A percentile compares a stretch with the other conserved stretches of the same genome.
Conservation (phyloP, 2,888 invertebrate species). For the Troides oblongomaculatus region DNA sequence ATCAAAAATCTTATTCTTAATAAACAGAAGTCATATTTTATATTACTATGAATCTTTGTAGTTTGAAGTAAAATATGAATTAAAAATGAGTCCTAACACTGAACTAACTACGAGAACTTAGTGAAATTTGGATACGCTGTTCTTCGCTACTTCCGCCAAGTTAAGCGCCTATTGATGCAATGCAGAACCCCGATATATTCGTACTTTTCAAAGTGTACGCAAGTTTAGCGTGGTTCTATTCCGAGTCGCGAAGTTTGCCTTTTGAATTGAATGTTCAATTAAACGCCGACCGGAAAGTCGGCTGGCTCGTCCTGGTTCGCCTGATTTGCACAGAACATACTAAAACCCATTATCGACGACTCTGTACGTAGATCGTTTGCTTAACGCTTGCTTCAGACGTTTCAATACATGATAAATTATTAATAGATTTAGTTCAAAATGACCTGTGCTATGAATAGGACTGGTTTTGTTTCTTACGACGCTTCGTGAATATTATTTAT, state of each 20-base stretch:
- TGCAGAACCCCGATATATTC: conserved; percentile 21
- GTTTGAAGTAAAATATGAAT: too few relatives aligned
- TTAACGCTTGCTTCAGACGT: background rate
- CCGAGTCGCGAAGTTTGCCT: conserved; percentile 44
- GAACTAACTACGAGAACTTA: background rate
- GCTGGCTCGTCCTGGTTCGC: conserved; percentile 28
- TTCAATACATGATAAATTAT: background rate
- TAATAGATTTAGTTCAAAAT: background rate
- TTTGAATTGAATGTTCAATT: conserved; percentile 55
- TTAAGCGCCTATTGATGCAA: conserved; percentile 19
- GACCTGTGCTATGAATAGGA: background rate
- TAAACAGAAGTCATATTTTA: too few relatives aligned
- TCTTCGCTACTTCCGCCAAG: conserved; percentile 8
- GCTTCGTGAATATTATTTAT: background rate
- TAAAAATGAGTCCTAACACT: background rate
- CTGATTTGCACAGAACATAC: conserved; percentile 20
- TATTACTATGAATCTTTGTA: too few relatives aligned
- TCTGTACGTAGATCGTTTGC: background rate
- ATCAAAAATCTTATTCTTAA: too few relatives aligned
- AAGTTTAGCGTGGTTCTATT: conserved; percentile 21
- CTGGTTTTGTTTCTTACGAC: background rate
- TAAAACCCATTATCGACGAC: conserved; percentile 9
- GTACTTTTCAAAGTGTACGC: conserved; percentile 17
- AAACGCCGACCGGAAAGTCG: conserved; percentile 40
- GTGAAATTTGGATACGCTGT: conserved; percentile 4